Base-by-base conservation (phyloP, 2,797 vertebrate genomes). In the Botia kubotai region DNA sequence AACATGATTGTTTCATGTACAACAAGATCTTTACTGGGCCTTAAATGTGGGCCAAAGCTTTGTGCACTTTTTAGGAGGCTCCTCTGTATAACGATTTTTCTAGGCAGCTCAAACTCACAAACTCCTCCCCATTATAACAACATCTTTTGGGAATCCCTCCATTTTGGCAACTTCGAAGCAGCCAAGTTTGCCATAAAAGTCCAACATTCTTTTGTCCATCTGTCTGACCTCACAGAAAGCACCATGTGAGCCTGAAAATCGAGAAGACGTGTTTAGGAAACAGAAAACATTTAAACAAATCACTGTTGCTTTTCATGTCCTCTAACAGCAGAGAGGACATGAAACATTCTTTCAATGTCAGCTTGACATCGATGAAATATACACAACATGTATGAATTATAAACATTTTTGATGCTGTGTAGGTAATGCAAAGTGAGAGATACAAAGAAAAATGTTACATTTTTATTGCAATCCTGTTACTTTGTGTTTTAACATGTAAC, bases 101-200 rank as follows among this genome's bases (percentile, higher is more conserved):
- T 17, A 53, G 50, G 4, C 39, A 43, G 39, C 39, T 10, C 8
- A 72, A 21, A 67, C 83, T 96, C 87, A 94, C 77, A 93, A 91
- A 88, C 92, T 96, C 86, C 96, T 96, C 91, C 98, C 98, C 95
- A 99, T 98, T 87, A 99, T 96, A 91, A 98, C 94, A 91, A 96
- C 84, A 86, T 98, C 97, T 94, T 99, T 99, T 83, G 98, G 98
- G 90, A 99, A 99, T 86, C 98, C 98, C 86, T 99, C 98, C 97
- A 99, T 99, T 91, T 97, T 99, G 89, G 98, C 97, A 84, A 99
- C 97, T 95, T 99, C 97, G 86, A 98, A 98, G 90, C 96, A 99
- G 86, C 98, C 98, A 86, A 99, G 95, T 84, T 98, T 98, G 93
- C 96, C 95, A 90, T 99, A 99, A 89, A 99, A 99, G 92, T 99